Base-by-base conservation (phyloP, 2,888 invertebrate genomes). In the Arctia plantaginis region DNA sequence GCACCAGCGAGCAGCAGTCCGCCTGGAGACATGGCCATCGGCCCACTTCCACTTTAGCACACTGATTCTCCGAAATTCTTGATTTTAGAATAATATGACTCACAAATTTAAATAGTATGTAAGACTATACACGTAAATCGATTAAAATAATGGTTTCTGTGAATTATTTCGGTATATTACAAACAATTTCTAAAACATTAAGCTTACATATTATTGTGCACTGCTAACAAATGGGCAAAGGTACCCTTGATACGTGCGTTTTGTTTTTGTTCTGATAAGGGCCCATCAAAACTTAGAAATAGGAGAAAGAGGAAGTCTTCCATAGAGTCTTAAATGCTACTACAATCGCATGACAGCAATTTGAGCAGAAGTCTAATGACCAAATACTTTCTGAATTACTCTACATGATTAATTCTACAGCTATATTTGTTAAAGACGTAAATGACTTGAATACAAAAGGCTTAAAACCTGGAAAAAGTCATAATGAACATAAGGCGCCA, bases 401-500 rank as follows among this genome's bases (percentile, higher is more conserved):
- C 27, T 62, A 7, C 27, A 18, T 7, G 8, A 15, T 18, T 30
- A 30, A 62, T 30, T 62, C 18, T 8, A 18, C 8, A 62, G 15
- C 15, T 18, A 30, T 18, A 18, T 62, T 62, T 62, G 27, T 30
- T 30, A 62, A 62, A 66, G 10, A 66, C 35, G 39, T 39, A 66
- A 73, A 39, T 67, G 23, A 20, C 23, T n/a, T 30, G 23, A 66
- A 69, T 66, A 51, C 27, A 70, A 66, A 66, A 39, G 62, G 18
- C 70, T 66, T 73, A n/a, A 27, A 66, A 41, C 41, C 51, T 44
- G 62, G 72, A 73, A 41, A 78, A 72, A 74, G 47, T 66, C 65
- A 75, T 76, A 76, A 70, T 74, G 75, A 72, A 68, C 35, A 65
- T 41, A 65, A 75, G 84, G 82, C 80, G 82, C 83, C 84, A 76